Evolutionary conservation across 2,888 invertebrate genomes (phyloP), one percentile per base, ranked within the genome.

Genomic region (Gryllus longicercus): DNA sequence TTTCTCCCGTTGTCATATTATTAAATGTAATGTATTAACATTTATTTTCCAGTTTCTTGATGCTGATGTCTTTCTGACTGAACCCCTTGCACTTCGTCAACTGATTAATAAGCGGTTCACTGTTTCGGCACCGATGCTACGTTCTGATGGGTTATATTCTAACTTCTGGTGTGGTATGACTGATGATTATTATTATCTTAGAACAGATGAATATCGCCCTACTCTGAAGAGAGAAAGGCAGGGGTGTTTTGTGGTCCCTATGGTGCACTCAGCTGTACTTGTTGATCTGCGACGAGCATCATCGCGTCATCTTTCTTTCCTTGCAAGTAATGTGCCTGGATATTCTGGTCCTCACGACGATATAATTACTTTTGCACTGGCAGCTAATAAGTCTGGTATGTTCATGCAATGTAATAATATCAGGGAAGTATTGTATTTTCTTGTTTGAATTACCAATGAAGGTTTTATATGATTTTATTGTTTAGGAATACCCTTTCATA

Each of bases 161-260:
- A 99, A 99, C 87, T 99, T 96, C 87, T 99, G 98, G 98, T 95
- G 95, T 84, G 98, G 94, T 5, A 97, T 98, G 95, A 92, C 94
- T 0, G 89, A 91, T 0, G 91, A 94, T 82, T 96, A 94, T 86
- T 95, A 97, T 86, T 96, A 96, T 85, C 87, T 90, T 83, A 90
- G 97, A 84, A 95, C 96, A 0, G 93, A 95, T 10, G 92, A 94
- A 76, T 99, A 98, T 86, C 91, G 93, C 84, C 92, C 93, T 2
- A 95, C 98, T 78, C 88, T 95, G 76, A 90, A 92, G 82, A 87
- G 92, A 18, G 89, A 92, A 81, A 90, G 90, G 80, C 85, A 87
- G 1, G 97, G 97, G 0, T 94, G 95, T 85, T 95, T 94, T 85
- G 85, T 88, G 8, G 98, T 98, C 0, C 96, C 97, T 0, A 95